A percentile compares a stretch with the other conserved stretches of the same genome.
Conservation (phyloP, 1,140 invertebrate species). For the Hycleus phaleratus region DNA sequence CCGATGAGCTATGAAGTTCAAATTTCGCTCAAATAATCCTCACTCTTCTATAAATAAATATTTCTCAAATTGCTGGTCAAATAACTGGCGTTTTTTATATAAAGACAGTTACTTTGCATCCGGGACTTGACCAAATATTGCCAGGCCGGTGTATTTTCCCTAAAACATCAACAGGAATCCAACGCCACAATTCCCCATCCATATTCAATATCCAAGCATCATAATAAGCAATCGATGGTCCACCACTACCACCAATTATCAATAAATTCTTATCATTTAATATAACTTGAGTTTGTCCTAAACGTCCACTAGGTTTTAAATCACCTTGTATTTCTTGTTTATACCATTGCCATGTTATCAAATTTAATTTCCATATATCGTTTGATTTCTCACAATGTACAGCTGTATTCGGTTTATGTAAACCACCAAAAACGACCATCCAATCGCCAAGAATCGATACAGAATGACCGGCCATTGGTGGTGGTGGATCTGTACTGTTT, state of each 20-base stretch:
- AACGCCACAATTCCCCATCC: conserved; percentile 63
- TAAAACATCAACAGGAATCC: conserved; percentile 68
- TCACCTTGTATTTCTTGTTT: conserved; percentile 56
- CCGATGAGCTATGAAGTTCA: no score
- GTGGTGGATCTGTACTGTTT: conserved; percentile 55
- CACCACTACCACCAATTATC: conserved; percentile 59
- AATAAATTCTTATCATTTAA: conserved; percentile 63
- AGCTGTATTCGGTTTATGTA: conserved; percentile 48
- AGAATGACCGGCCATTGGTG: conserved; percentile 86
- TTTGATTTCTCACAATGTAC: conserved; percentile 59
- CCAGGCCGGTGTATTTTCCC: conserved; percentile 71
- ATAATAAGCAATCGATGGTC: conserved; percentile 50
- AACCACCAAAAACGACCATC: conserved; percentile 89
- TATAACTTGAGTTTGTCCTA: conserved; percentile 81
- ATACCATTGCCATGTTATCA: conserved; percentile 68
- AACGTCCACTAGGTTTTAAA: conserved; percentile 68
- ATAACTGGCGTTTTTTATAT: no score
- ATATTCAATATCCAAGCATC: conserved; percentile 60
- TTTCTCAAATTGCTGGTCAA: no score
- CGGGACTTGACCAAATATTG: conserved; percentile 89
- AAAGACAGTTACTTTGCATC: conserved; percentile 59
- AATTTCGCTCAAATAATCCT: no score
- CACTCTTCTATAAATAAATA: no score
- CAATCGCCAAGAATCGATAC: conserved; percentile 76
- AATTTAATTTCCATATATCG: conserved; percentile 84